phyloP scores from a whole-genome alignment of 2,113 vertebrate species.

The Mormyrus lacerda region DNA sequence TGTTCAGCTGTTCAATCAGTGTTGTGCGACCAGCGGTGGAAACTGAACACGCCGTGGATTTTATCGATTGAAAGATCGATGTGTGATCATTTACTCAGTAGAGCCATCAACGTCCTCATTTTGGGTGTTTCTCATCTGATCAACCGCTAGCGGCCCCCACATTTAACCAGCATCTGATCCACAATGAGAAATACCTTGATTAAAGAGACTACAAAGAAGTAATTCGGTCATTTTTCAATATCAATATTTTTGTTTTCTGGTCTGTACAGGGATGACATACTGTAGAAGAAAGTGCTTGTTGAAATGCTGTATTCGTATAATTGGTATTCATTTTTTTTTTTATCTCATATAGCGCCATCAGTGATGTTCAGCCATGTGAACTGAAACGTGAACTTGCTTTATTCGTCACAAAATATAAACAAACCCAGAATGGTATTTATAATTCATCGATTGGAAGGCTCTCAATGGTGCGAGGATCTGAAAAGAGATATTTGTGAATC shows the following conservation, averaged over 20 bases:
- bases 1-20: not conserved
- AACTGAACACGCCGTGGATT: not conserved
- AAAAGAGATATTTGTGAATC: not conserved
- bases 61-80: conserved; percentile 3
- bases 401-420: not conserved
- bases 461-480: not conserved
- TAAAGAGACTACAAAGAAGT: not conserved
- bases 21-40: not conserved
- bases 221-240: not conserved
- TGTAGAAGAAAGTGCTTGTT: not conserved
- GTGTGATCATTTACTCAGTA: conserved; percentile 11
- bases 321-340: not conserved
- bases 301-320: not conserved
- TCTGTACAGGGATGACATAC: not conserved
- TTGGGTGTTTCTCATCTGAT: not conserved
- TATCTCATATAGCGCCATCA: not conserved
- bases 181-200: not conserved
- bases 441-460: not conserved
- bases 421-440: not conserved
- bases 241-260: not conserved
- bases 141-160: not conserved
- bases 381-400: not conserved
- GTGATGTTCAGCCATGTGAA: not conserved
- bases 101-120: not conserved
- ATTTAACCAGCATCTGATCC: not conserved